These are phyloP conservation scores for Alosa sapidissima DNA, from an alignment of 2,797 vertebrate species.

Conservation along the genomic window DNA sequence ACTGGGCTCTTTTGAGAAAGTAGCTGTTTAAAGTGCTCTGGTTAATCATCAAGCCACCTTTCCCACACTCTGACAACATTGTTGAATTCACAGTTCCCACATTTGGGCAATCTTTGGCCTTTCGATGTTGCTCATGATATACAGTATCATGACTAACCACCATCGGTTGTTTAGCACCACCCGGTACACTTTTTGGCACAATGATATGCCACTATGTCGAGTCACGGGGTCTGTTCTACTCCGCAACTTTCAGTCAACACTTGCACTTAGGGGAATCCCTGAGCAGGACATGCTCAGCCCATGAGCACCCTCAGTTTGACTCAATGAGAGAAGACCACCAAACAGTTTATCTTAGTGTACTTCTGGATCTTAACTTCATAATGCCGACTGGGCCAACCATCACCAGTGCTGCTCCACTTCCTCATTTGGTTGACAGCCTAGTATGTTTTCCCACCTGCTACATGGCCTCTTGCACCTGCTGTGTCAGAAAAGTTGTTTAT, in stretches of 20 bases:
- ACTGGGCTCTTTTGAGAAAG: background rate
- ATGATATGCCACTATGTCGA: background rate
- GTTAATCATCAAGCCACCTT: background rate
- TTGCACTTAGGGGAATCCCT: constrained; percentile 12
- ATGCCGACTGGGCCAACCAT: no score
- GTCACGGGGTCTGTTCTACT: background rate
- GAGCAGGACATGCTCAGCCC: no score
- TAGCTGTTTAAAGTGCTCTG: background rate
- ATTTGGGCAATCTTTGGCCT: background rate
- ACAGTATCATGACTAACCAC: background rate
- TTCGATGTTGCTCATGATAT: background rate
- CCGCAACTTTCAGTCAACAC: background rate
- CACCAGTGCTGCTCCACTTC: no score
- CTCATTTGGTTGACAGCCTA: no score
- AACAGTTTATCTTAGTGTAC: background rate
- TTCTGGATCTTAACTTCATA: background rate
- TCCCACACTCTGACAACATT: background rate
- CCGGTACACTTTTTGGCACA: background rate
- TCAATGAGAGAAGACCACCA: background rate
- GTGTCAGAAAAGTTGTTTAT: no score
- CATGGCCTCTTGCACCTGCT: no score
- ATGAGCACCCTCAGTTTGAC: background rate
- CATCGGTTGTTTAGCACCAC: background rate
- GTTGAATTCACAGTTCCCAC: background rate
- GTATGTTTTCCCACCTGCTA: no score